Conservation (phyloP, 2,113 vertebrate species). For the Phalacrocorax carbo region DNA sequence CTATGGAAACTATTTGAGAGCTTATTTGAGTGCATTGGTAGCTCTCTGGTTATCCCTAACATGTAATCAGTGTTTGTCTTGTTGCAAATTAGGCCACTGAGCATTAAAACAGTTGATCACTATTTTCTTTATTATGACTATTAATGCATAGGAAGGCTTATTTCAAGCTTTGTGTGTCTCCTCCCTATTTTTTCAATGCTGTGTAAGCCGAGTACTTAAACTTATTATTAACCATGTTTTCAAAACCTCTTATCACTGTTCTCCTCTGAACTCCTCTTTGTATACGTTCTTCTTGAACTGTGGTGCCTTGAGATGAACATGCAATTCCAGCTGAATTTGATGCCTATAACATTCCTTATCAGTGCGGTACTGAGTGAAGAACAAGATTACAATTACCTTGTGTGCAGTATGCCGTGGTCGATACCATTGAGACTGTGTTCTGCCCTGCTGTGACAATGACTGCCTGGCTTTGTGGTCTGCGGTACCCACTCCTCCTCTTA, state of each 20-base stretch:
- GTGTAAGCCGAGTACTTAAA: neutral
- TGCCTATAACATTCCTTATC: neutral
- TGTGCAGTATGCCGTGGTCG: neutral
- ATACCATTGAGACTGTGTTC: rapidly evolving
- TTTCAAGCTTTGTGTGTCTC: neutral
- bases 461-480: neutral
- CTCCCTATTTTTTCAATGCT: neutral
- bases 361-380: neutral
- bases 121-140: neutral
- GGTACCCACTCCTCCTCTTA: neutral
- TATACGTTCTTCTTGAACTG: neutral
- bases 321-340: neutral
- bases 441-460: neutral
- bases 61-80: neutral
- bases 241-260: neutral
- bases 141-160: neutral
- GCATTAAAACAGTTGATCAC: neutral
- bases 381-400: neutral
- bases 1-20: neutral
- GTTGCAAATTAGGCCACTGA: neutral
- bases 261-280: neutral
- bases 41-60: neutral
- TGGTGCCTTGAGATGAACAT: neutral
- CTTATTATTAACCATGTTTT: neutral
- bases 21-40: neutral